Percentiles rank a stretch among this genome's conserved stretches.
These are phyloP conservation scores for Ryuthela nishihirai DNA, from an alignment of 2,888 invertebrate species.

Conservation along the genomic window DNA sequence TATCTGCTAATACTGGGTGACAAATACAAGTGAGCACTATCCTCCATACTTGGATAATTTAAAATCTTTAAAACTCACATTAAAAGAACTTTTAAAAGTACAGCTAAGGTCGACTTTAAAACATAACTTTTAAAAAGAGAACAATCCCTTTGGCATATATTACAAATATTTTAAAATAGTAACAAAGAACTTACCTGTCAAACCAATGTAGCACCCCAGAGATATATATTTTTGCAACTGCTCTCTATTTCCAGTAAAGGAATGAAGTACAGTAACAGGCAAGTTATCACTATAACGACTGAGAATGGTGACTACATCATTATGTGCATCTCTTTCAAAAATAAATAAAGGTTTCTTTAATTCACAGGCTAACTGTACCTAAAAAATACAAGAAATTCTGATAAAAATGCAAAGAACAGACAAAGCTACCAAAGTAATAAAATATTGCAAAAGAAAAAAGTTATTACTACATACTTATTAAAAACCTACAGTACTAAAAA, in stretches of 20 bases:
- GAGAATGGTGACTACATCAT: conserved; percentile 73
- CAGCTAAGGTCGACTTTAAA: too few relatives aligned
- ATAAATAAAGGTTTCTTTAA: conserved; percentile 82
- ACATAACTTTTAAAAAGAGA: too few relatives aligned
- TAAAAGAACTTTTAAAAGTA: too few relatives aligned
- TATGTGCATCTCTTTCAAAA: conserved; percentile 87
- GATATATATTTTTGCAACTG: conserved; percentile 79
- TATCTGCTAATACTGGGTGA: too few relatives aligned
- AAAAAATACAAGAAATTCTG: conserved; percentile 42
- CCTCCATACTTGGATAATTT: too few relatives aligned
- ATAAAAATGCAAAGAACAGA: background rate
- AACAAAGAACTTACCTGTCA: conserved; percentile 60
- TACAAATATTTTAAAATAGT: conserved; percentile 2
- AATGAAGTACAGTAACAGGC: conserved; percentile 83
- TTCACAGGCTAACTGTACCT: conserved; percentile 80
- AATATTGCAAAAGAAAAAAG: background rate
- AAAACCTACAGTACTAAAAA: background rate
- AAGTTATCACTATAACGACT: conserved; percentile 57
- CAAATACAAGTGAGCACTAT: too few relatives aligned
- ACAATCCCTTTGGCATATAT: too few relatives aligned
- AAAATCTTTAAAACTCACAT: too few relatives aligned
- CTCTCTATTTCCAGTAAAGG: conserved; percentile 82
- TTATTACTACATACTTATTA: background rate
- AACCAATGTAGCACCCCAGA: conserved; percentile 78
- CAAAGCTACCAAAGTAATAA: too few relatives aligned